Evolutionary conservation across 2,888 invertebrate species (phyloP), one percentile per base, ranked within the genome.

Genomic region (Sericinus montela): DNA sequence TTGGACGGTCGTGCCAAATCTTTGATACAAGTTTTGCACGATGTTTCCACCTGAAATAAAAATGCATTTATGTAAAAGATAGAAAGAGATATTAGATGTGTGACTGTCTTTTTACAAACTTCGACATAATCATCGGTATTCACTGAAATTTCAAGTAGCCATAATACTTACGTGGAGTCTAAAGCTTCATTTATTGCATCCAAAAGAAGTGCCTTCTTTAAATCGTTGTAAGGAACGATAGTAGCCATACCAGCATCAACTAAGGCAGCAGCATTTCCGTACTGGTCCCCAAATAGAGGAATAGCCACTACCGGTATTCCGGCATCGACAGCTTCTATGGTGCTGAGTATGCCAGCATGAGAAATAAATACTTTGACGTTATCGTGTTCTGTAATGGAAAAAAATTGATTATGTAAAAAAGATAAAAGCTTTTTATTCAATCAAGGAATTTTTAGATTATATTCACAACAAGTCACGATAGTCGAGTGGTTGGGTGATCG

Each of bases 241-340:
- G 90, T 77, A 0, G 92, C 93, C 3, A 92, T 77, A 5, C 92
- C 92, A 7, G 90, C 89, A 41, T 91, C 91, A 61, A 90, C 88
- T 2, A 92, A 69, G 0, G 91, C 91, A 36, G 89, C 89, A 0
- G 92, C 92, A 65, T 94, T 94, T 0, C 91, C 89, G 53, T 91
- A 91, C 65, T 94, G 94, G 65, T 94, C 93, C 1, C 93, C 94
- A 61, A 92, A 94, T 41, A 94, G 86, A 4, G 94, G 94, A 28
- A 94, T 90, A 3, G 93, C 89, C 5, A 94, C 74, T 40, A 92
- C 80, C 5, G 94, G 93, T 30, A 92, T 90, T 9, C 92, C 93
- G 44, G 92, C 91, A 57, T 93, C 91, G 4, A 93, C 80, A 0
- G 93, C 91, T 67, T 94, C 94, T 11, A 91, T 92, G 0, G 91